These are phyloP conservation scores for Rhinophrynus dorsalis DNA, from an alignment of 2,797 vertebrate genomes.

Conservation along the genomic window DNA sequence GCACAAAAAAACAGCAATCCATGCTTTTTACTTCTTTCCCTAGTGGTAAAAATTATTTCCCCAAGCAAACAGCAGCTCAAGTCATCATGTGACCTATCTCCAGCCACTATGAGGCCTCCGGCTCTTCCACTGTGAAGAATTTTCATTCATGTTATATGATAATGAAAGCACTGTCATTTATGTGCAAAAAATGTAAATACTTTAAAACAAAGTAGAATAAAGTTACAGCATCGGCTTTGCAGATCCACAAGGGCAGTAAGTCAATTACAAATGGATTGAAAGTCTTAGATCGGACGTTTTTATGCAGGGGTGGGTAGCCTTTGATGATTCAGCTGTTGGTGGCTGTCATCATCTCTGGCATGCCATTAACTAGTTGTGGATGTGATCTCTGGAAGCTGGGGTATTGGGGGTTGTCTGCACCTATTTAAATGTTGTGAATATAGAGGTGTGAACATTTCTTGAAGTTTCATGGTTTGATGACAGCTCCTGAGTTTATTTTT, in stretches of 20 bases:
- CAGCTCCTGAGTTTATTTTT: slow-evolving; percentile 60
- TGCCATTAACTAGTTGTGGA: too few relatives aligned
- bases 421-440: slow-evolving; percentile 65
- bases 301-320: too few relatives aligned
- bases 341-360: too few relatives aligned
- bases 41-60: slow-evolving; percentile 98
- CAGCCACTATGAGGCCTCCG: slow-evolving; percentile 89
- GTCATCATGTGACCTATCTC: slow-evolving; percentile 96
- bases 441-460: slow-evolving; percentile 60
- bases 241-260: slow-evolving; percentile 58
- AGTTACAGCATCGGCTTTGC: slow-evolving; percentile 42
- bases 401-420: too few relatives aligned
- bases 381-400: too few relatives aligned
- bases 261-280: slow-evolving; percentile 53
- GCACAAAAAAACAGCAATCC: too few relatives aligned
- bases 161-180: slow-evolving; percentile 97
- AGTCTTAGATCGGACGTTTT: slow-evolving; percentile 57
- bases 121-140: slow-evolving; percentile 93
- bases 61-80: slow-evolving; percentile 95
- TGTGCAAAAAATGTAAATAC: slow-evolving; percentile 98
- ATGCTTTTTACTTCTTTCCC: too few relatives aligned
- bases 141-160: slow-evolving; percentile 98
- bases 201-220: slow-evolving; percentile 85
- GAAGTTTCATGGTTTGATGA: slow-evolving; percentile 61
- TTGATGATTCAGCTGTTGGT: too few relatives aligned